phyloP scores from a whole-genome alignment of 2,888 invertebrate species.

The Mesodorylaimus sp. region DNA sequence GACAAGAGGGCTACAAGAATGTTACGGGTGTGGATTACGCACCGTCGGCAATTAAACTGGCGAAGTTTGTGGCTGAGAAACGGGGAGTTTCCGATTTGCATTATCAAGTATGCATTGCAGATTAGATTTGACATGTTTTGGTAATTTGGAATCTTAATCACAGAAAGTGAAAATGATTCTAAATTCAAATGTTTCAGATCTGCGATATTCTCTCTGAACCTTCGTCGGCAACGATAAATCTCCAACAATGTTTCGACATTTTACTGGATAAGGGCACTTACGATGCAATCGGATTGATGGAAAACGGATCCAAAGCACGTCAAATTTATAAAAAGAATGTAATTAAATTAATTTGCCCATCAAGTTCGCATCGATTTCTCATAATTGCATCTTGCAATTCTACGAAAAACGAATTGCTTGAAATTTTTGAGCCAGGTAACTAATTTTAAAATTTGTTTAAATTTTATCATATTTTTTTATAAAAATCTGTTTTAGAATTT shows the following conservation, averaged over 20 bases:
- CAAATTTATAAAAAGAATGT: not conserved
- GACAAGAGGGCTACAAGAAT: not conserved
- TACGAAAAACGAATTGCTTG: not conserved
- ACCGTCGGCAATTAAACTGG: not conserved
- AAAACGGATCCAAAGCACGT: not conserved
- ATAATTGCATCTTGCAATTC: slow-evolving; percentile 3
- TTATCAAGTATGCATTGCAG: not conserved
- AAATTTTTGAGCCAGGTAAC: not conserved
- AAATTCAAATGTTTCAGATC: too few species aligned
- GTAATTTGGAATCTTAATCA: too few species aligned
- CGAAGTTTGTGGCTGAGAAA: not conserved
- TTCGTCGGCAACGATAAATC: too few species aligned
- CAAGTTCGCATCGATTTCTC: not conserved
- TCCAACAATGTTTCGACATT: not conserved
- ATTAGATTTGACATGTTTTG: not conserved
- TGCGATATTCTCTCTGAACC: too few species aligned
- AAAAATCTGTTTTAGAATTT: not conserved
- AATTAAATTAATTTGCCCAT: not conserved
- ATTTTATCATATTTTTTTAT: not conserved
- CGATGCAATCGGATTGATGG: not conserved
- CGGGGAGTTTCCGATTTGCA: not conserved
- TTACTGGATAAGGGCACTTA: slow-evolving; percentile 1
- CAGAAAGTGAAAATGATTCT: too few species aligned
- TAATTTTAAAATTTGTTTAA: not conserved
- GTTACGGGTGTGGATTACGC: not conserved